phyloP scores from a whole-genome alignment of 2,113 vertebrate genomes.

The Hemicordylus capensis region DNA sequence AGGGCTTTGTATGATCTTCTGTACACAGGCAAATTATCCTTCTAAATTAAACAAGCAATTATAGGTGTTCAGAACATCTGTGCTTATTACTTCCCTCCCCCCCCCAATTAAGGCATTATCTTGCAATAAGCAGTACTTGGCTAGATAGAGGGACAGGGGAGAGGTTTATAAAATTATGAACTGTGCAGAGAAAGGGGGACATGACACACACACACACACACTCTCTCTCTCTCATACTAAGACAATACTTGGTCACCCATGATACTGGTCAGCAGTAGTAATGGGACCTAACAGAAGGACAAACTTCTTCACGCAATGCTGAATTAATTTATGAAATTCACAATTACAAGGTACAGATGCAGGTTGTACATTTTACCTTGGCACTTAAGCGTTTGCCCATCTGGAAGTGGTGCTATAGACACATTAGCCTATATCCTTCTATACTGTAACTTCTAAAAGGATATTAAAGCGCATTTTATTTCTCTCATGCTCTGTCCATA shows the following conservation, averaged over 20 bases:
- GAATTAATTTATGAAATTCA: neutral
- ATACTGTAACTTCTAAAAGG: no score
- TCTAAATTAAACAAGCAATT: neutral
- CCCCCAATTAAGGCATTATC: neutral
- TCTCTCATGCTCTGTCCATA: no score
- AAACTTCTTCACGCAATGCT: neutral
- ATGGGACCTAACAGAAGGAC: neutral
- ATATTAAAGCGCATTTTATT: no score
- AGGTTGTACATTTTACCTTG: no score
- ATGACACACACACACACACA: no score
- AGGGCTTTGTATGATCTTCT: neutral
- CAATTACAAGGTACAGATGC: no score
- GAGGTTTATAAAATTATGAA: neutral
- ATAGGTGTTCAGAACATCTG: neutral
- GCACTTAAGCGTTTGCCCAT: no score
- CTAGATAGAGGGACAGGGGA: neutral
- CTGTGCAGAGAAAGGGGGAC: neutral
- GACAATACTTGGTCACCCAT: neutral
- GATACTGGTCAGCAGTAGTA: neutral
- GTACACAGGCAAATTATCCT: conserved; percentile 2
- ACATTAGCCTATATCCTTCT: no score
- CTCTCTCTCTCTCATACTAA: neutral
- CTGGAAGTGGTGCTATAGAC: no score
- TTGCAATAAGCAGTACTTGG: neutral
- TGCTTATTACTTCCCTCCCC: conserved; percentile 1